These are phyloP conservation scores for Euplagia quadripunctaria DNA, from an alignment of 2,888 invertebrate species.

Conservation along the genomic window DNA sequence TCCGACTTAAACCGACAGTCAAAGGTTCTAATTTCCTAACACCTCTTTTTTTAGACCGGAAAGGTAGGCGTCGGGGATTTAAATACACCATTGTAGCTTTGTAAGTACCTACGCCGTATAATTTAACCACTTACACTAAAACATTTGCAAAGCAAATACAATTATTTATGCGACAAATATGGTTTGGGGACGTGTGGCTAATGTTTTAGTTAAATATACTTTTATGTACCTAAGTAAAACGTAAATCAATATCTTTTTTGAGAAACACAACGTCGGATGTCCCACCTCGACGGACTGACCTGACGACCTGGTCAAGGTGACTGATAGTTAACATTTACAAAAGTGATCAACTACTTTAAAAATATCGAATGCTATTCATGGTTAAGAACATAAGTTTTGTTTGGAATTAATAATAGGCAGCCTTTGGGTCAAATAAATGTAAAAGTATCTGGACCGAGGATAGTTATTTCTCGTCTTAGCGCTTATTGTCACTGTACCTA, in stretches of 20 bases:
- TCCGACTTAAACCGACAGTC: neutral
- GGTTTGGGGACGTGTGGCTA: conserved; percentile 27
- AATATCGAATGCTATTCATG: neutral
- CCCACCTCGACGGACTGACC: conserved; percentile 9
- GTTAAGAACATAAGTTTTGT: neutral
- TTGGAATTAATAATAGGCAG: neutral
- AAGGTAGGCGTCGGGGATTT: no score
- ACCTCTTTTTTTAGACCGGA: neutral
- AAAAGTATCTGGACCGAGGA: no score
- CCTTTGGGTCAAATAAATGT: neutral
- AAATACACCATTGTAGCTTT: neutral
- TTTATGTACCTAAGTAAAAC: conserved; percentile 12
- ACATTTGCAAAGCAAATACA: conserved; percentile 32
- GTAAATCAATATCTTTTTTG: conserved; percentile 13
- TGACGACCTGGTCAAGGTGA: conserved; percentile 16
- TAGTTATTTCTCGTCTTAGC: no score
- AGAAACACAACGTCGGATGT: conserved; percentile 6
- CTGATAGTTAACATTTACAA: neutral
- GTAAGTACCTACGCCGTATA: conserved; percentile 19
- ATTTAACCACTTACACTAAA: conserved; percentile 31
- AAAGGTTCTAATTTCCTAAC: neutral
- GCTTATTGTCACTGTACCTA: no score
- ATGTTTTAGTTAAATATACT: conserved; percentile 18
- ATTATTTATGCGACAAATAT: conserved; percentile 36
- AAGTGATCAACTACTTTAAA: neutral